Percentiles rank a stretch among this genome's conserved stretches.
Conservation (phyloP, 2,113 vertebrate genomes). For the Pyrgilauda ruficollis region DNA sequence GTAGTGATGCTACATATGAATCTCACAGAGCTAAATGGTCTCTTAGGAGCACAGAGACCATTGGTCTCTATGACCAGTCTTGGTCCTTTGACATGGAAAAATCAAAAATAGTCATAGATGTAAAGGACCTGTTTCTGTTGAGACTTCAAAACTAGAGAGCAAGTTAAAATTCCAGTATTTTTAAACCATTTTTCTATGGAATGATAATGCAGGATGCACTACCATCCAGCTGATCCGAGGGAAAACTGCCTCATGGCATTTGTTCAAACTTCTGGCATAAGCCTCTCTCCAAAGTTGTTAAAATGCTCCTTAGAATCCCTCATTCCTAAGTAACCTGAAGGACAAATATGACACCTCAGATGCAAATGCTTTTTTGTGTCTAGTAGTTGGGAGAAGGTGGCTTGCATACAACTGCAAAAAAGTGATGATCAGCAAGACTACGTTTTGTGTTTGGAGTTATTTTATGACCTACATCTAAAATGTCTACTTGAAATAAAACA, state of each 20-base stretch:
- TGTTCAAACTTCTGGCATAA: not conserved
- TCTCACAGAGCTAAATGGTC: not conserved
- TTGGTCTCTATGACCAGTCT: not conserved
- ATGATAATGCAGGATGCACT: rapidly evolving
- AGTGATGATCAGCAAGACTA: not conserved
- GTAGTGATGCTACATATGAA: not conserved
- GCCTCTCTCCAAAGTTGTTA: not conserved
- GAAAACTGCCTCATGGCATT: not conserved
- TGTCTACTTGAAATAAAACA: not conserved
- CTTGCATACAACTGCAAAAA: not conserved
- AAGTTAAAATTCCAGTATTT: not conserved
- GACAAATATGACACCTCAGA: not conserved
- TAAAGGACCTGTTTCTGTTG: not conserved
- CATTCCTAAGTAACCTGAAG: not conserved
- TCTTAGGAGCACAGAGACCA: not conserved
- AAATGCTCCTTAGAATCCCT: not conserved
- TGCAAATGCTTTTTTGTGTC: not conserved
- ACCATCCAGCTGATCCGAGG: not conserved
- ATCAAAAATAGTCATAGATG: not conserved
- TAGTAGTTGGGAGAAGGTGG: not conserved
- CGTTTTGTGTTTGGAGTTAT: not conserved
- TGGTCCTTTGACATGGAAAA: not conserved
- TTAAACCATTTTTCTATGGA: not conserved
- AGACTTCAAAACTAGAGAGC: not conserved
- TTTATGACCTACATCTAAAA: not conserved